These are phyloP conservation scores for Plotosus lineatus DNA, from an alignment of 2,113 vertebrate species.

Conservation along the genomic window DNA sequence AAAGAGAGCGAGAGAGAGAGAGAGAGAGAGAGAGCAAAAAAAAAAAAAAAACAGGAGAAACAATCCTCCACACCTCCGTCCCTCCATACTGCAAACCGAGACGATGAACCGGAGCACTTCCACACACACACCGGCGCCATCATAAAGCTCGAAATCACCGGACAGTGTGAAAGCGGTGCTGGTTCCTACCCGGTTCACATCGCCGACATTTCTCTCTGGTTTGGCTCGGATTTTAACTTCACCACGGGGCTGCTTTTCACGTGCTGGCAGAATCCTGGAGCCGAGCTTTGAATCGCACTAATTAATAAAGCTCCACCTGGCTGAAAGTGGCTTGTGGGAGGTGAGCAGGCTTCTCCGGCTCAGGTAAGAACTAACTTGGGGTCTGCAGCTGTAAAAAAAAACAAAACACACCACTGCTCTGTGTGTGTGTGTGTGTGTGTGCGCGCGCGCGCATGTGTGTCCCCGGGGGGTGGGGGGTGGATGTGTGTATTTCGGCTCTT, in stretches of 20 bases:
- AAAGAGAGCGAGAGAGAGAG: constrained; percentile 61
- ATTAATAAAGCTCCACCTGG: constrained; percentile 37
- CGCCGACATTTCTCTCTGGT: background rate
- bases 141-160: background rate
- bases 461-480: too few species aligned
- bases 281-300: constrained; percentile 33
- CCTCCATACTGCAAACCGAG: constrained; percentile 71
- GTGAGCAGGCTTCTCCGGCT: constrained; percentile 21
- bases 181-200: background rate
- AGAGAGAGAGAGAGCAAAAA: constrained; percentile 57
- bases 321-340: constrained; percentile 44
- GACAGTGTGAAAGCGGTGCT: background rate
- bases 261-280: constrained; percentile 27
- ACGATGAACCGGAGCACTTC: constrained; percentile 67
- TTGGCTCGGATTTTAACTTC: constrained; percentile 1
- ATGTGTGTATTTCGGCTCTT: too few species aligned
- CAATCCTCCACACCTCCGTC: constrained; percentile 59
- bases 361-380: constrained; percentile 39
- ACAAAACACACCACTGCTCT: background rate
- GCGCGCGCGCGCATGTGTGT: background rate
- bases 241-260: constrained; percentile 6
- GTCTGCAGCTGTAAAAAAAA: constrained; percentile 10
- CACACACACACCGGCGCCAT: constrained; percentile 28
- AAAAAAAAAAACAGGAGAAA: constrained; percentile 71
- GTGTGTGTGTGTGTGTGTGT: background rate